Evolutionary conservation across 2,888 invertebrate species (phyloP).

Genomic region (Calliopum simillimum): DNA sequence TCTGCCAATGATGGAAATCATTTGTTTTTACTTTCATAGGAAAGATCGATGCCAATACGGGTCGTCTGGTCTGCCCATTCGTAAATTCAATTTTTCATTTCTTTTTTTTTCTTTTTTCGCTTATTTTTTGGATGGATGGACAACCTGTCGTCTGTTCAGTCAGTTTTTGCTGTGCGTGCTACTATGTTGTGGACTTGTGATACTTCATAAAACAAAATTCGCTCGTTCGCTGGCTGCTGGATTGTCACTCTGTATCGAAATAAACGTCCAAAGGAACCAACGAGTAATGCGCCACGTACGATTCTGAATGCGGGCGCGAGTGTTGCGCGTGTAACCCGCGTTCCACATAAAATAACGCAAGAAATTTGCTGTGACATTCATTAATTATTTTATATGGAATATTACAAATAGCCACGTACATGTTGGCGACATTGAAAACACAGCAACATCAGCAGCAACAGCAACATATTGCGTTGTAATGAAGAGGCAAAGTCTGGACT

Average conservation of each 20-base stretch:
- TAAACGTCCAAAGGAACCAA: too few species aligned
- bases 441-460: slow-evolving; percentile 7
- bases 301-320: slow-evolving; percentile 1
- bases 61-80: slow-evolving; percentile 2
- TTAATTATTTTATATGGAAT: slow-evolving; percentile 66
- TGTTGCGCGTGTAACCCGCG: slow-evolving; percentile 49
- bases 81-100: not conserved
- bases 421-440: slow-evolving; percentile 34
- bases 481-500: too few species aligned
- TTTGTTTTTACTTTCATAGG: too few species aligned
- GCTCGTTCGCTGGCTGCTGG: too few species aligned
- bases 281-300: not conserved
- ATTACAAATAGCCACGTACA: slow-evolving; percentile 59
- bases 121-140: not conserved
- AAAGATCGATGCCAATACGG: not conserved
- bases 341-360: slow-evolving; percentile 49
- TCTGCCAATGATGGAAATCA: not conserved
- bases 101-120: not conserved
- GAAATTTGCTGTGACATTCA: slow-evolving; percentile 64
- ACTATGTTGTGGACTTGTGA: slow-evolving; percentile 14
- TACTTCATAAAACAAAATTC: not conserved
- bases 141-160: not conserved
- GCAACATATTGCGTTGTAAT: too few species aligned
- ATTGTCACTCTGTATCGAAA: too few species aligned
- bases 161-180: slow-evolving; percentile 23